phyloP scores from a whole-genome alignment of 2,888 invertebrate species.

The Drosophila lutescens region DNA sequence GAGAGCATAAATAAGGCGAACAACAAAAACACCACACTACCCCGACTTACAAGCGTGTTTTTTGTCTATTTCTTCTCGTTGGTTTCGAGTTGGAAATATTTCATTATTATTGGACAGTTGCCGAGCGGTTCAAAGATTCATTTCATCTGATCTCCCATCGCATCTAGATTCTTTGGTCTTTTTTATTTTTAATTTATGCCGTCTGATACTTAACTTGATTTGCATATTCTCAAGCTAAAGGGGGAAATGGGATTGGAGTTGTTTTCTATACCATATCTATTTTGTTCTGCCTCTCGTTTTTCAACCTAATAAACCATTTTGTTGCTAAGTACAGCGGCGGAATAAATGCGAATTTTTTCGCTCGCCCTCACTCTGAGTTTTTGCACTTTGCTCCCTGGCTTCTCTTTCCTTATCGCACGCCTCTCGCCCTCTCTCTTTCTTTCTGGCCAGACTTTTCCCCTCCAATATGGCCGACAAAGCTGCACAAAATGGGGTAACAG shows the following conservation, averaged over 20 bases:
- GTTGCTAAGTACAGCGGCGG: slow-evolving; percentile 39
- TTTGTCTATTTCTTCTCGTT: slow-evolving; percentile 29
- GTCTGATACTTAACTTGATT: slow-evolving; percentile 64
- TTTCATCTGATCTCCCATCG: slow-evolving; percentile 63
- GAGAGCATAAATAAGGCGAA: slow-evolving; percentile 63
- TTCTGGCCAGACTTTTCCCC: slow-evolving; percentile 38
- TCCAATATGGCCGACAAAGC: slow-evolving; percentile 62
- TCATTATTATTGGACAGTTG: slow-evolving; percentile 81
- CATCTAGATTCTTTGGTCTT: slow-evolving; percentile 20
- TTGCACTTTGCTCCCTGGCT: slow-evolving; percentile 15
- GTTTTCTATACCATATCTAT: not conserved
- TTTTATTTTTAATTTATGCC: slow-evolving; percentile 65
- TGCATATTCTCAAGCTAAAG: slow-evolving; percentile 64
- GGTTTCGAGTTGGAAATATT: slow-evolving; percentile 63
- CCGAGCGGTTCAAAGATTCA: slow-evolving; percentile 53
- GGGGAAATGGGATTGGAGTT: slow-evolving; percentile 20
- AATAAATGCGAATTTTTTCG: slow-evolving; percentile 34
- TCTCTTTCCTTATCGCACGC: not conserved
- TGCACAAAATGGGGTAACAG: slow-evolving; percentile 44
- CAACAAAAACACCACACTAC: slow-evolving; percentile 13
- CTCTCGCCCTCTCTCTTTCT: slow-evolving; percentile 16
- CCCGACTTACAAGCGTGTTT: slow-evolving; percentile 36
- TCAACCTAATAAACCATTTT: slow-evolving; percentile 65
- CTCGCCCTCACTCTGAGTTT: slow-evolving; percentile 21
- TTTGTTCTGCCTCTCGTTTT: slow-evolving; percentile 39